Evolutionary conservation across 2,888 invertebrate species (phyloP), one percentile per base, ranked within the genome.

Genomic region (Yponomeuta plumbellus): DNA sequence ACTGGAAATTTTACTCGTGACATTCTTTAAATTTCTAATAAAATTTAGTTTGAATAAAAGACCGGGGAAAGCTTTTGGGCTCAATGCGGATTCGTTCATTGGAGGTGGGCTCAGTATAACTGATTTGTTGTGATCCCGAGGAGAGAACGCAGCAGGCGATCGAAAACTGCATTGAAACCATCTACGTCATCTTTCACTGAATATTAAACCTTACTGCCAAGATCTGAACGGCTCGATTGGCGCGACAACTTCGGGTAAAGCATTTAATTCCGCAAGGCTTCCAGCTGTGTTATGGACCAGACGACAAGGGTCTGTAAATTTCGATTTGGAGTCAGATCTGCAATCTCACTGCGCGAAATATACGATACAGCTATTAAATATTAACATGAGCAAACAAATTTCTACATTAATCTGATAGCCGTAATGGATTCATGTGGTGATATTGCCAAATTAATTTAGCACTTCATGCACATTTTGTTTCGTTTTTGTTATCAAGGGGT

Each of bases 121-220:
- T 90, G 88, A 90, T 90, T 90, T 90, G 90, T 90, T 88, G 88
- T 89, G 88, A 89, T 89, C 86, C 81, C 85, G 82, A 80, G 80
- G 85, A 87, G 84, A 79, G 84, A 81, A 79, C 90, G 79, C 90
- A 90, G 90, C 90, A 81, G 89, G 90, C 74, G 85, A 84, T 83
- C 84, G 84, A 83, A 81, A 86, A 88, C 84, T 86, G 85, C 86
- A 87, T 83, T 78, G 83, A 80, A 79, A 83, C 80, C 79, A 78
- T 77, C 77, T 70, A 67, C 64, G 69, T 56, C 70, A 71, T 67
- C 72, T 68, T 71, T 70, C 76, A 76, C 39, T 66, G 75, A 52
- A 80, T 72, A 79, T 76, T 76, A 73, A 74, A 72, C 81, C 76
- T 76, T 85, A 80, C 66, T 63, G 17, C 57, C 39, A 70, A 70